A percentile compares a stretch with the other conserved stretches of the same genome.
phyloP scores from a whole-genome alignment of 2,888 invertebrate species.

The Xanthorhoe designata region DNA sequence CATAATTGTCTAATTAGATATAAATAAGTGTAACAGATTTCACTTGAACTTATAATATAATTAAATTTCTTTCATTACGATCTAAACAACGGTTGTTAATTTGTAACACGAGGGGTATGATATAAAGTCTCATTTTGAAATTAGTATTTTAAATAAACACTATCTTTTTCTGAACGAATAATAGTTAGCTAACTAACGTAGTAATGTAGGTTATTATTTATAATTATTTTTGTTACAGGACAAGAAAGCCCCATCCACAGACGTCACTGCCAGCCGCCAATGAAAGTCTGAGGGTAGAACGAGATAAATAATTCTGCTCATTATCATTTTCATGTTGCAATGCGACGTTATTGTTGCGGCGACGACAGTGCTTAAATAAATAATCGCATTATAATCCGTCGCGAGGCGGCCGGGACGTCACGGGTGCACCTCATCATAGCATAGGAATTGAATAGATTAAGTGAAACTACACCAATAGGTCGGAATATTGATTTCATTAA shows the following conservation, averaged over 20 bases:
- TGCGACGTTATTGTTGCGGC: conserved; percentile 25
- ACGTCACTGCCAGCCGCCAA: conserved; percentile 20
- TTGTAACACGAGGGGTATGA: neutral
- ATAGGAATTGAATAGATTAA: conserved; percentile 84
- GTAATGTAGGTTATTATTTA: neutral
- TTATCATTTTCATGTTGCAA: conserved; percentile 21
- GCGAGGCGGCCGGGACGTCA: conserved; percentile 33
- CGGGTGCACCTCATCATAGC: conserved; percentile 67
- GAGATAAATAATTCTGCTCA: conserved; percentile 23
- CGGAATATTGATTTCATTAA: conserved; percentile 74
- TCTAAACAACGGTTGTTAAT: too few species aligned
- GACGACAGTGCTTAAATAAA: conserved; percentile 54
- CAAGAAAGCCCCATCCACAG: conserved; percentile 18
- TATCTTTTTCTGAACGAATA: neutral
- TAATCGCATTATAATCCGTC: conserved; percentile 45
- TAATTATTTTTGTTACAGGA: conserved; percentile 24
- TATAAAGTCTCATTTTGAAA: neutral
- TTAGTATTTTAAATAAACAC: neutral
- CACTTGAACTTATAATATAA: too few species aligned
- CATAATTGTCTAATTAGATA: too few species aligned
- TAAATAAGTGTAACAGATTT: too few species aligned
- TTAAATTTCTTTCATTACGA: too few species aligned
- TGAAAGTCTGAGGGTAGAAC: conserved; percentile 24
- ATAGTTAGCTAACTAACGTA: too few species aligned
- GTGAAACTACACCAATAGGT: conserved; percentile 80